These are phyloP conservation scores for Theristus sp. DNA, from an alignment of 2,888 invertebrate genomes.

Conservation along the genomic window DNA sequence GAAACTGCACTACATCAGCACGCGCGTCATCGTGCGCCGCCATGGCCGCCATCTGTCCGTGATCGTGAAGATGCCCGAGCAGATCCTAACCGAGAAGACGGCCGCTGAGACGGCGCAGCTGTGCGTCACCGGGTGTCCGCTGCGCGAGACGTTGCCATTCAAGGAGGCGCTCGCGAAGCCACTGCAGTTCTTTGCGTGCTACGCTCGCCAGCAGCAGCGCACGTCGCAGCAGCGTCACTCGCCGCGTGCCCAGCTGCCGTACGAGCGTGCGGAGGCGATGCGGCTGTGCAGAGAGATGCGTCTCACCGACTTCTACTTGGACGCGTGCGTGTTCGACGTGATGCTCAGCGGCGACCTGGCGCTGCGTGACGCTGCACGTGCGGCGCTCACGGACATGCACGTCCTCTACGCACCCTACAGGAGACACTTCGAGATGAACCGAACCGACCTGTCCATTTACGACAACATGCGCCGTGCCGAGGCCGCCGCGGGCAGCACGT, in stretches of 20 bases:
- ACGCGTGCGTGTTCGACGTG: constrained; percentile 43
- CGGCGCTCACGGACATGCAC: constrained; percentile 14
- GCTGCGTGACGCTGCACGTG: constrained; percentile 10
- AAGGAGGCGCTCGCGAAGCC: constrained; percentile 21
- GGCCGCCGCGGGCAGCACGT: no score
- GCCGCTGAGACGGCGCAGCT: constrained; percentile 28
- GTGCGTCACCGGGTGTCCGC: constrained; percentile 38
- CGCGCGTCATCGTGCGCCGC: not conserved
- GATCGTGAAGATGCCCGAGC: not conserved
- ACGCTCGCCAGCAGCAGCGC: not conserved
- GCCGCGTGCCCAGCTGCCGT: not conserved
- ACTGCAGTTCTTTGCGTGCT: constrained; percentile 14
- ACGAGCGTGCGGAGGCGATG: not conserved
- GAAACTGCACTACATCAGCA: not conserved
- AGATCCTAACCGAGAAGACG: not conserved
- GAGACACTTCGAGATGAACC: constrained; percentile 7
- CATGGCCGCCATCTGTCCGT: not conserved
- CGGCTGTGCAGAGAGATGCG: constrained; percentile 31
- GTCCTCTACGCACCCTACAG: constrained; percentile 9
- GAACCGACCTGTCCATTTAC: constrained; percentile 7
- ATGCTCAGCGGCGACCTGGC: constrained; percentile 32
- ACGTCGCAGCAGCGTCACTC: no score
- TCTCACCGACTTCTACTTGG: constrained; percentile 39
- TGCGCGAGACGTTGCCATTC: constrained; percentile 28
- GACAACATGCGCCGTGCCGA: no score